Percentiles rank a stretch among this genome's conserved stretches.
These are phyloP conservation scores for Tachysurus fulvidraco DNA, from an alignment of 2,113 vertebrate species.

Conservation along the genomic window DNA sequence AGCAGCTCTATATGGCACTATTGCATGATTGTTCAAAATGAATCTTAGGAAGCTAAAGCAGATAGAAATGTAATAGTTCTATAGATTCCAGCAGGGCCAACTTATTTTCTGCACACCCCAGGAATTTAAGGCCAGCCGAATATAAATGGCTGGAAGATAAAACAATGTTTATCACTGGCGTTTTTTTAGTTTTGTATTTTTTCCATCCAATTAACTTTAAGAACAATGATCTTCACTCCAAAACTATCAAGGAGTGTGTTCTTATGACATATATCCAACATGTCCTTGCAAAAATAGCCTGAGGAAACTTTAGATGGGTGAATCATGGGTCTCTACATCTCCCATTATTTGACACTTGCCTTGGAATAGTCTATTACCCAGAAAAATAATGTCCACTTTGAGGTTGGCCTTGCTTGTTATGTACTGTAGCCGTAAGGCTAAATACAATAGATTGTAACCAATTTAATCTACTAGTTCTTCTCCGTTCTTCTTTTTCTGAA, in stretches of 20 bases:
- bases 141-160: neutral
- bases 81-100: neutral
- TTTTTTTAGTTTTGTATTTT: neutral
- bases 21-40: neutral
- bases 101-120: neutral
- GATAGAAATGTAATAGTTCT: neutral
- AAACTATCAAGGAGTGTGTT: neutral
- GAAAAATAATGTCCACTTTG: neutral
- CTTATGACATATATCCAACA: neutral
- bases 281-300: neutral
- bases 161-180: neutral
- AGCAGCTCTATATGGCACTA: neutral
- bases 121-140: neutral
- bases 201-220: neutral
- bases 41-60: neutral
- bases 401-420: neutral
- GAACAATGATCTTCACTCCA: neutral
- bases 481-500: neutral
- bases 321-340: neutral
- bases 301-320: neutral
- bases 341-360: neutral
- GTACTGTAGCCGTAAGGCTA: neutral
- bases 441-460: neutral
- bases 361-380: neutral
- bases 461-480: neutral